Evolutionary conservation across 2,797 vertebrate genomes (phyloP), one percentile per base, ranked within the genome.

Genomic region (Acanthurus leucopareius): DNA sequence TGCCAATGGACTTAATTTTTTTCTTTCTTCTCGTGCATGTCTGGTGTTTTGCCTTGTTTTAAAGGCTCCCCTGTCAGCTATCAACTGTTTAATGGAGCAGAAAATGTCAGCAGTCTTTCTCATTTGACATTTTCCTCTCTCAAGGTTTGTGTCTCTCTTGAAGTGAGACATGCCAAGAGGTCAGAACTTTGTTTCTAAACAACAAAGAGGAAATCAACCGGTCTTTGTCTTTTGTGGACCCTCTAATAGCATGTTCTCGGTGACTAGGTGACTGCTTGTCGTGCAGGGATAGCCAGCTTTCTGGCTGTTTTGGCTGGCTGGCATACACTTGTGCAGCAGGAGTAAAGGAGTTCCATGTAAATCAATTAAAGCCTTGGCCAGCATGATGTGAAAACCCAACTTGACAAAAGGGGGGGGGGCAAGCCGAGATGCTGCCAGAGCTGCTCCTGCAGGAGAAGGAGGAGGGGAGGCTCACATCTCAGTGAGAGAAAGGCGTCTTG

Each of bases 281-380:
- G 78, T 70, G 71, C 73, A 44, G 63, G 71, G 73, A 65, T 63
- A 40, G 57, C 82, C 88, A 87, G 85, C 89, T 88, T 87, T 84
- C 85, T 69, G 64, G 35, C 67, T 45, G 67, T 71, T 59, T 53
- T 64, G 65, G 76, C 87, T 68, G 35, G 78, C 85, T 92, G 92
- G 86, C 84, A 75, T 91, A 92, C 93, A 86, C 77, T 91, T 73
- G 68, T 78, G 66, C 75, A 79, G 77, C 79, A 73, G 60, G 67
- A 85, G 89, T 51, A 62, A 69, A 82, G 81, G 73, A 85, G 64
- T 79, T 76, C 75, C 74, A 80, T 90, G 75, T 94, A 90, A 94
- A 94, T 94, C 90, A 92, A 79, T 88, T 80, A 79, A 85, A 84
- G 69, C 78, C 80, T 83, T 63, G 53, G 89, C 89, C 88, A 83